Base-by-base conservation (phyloP, 2,113 vertebrate species). In the Baryphthengus martii region DNA sequence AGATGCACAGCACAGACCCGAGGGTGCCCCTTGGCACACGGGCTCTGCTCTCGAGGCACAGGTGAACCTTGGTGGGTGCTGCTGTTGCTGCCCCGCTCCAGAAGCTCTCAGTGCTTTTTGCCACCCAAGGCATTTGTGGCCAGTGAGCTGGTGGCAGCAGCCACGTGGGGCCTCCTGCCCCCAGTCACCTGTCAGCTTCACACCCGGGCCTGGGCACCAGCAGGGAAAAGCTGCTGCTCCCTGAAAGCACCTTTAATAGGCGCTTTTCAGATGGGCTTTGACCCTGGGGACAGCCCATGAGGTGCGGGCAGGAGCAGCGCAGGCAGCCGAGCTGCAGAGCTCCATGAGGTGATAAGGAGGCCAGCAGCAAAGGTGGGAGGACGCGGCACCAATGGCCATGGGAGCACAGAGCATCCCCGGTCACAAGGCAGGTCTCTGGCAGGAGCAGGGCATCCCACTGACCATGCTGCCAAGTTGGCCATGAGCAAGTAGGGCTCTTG, bases 351-450 rank as follows among this genome's bases (percentile, higher is more conserved):
- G 55, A 21, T 0, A 26, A 50, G 24, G 2, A 33, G 44, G 58
- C 40, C 59, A 61, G 85, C 47, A 50, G 42, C 0, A 3, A 19
- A 53, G 66, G 56, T 7, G 4, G 70, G 55, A 82, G 70, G 28
- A 85, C 2, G 1, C 1, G 7, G 75, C 0, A 3, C 31, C 40
- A 55, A 11, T 0, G 29, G 58, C 52, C 31, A 2, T 0, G 4
- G 31, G 11, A 74, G 59, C 63, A 10, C 1, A 2, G 44, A 84
- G 65, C 74, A 52, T 12, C 42, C 59, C 26, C 6, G 3, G 61
- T 5, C 4, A 12, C 23, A 16, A 42, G 18, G 26, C 76, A 79
- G 33, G 17, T 33, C 83, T n/a, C 50, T 2, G 2, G 42, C 39
- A 1, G 3, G 45, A 40, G 42, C 13, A 21, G 58, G 19, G 63